phyloP scores from a whole-genome alignment of 2,797 vertebrate species.

The Danio tinwini region DNA sequence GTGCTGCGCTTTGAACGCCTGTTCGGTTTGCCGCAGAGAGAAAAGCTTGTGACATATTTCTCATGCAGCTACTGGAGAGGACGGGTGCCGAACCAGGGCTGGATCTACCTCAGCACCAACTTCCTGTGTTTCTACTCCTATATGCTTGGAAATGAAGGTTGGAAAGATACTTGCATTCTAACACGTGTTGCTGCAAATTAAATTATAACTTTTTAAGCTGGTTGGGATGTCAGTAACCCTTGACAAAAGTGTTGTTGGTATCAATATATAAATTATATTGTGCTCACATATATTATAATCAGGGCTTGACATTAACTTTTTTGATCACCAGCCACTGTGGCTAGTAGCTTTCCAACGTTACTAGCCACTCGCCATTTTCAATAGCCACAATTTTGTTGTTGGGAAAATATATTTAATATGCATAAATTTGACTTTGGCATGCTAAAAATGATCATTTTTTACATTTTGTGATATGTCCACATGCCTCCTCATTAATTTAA shows the following conservation, averaged over 20 bases:
- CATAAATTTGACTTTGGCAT: too few species aligned
- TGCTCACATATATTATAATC: not conserved
- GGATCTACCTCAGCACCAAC: slow-evolving; percentile 98
- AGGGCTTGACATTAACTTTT: too few species aligned
- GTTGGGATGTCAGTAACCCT: not conserved
- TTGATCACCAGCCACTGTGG: too few species aligned
- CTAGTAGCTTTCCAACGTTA: too few species aligned
- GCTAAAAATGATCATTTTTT: too few species aligned
- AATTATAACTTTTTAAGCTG: not conserved
- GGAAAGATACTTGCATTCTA: slow-evolving; percentile 59
- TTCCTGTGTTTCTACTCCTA: slow-evolving; percentile 98
- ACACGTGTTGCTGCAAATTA: slow-evolving; percentile 5
- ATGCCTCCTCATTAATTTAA: too few species aligned
- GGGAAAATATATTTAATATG: too few species aligned
- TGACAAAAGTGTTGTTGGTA: not conserved
- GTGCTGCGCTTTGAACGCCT: slow-evolving; percentile 93
- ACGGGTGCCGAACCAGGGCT: slow-evolving; percentile 95
- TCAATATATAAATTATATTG: too few species aligned
- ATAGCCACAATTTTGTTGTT: too few species aligned
- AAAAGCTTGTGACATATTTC: slow-evolving; percentile 97
- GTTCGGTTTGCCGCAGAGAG: slow-evolving; percentile 89
- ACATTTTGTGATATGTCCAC: too few species aligned
- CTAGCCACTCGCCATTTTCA: too few species aligned
- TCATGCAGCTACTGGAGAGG: slow-evolving; percentile 98
- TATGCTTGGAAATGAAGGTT: slow-evolving; percentile 93